Conservation (phyloP, 2,888 invertebrate genomes). For the Baronia brevicornis region DNA sequence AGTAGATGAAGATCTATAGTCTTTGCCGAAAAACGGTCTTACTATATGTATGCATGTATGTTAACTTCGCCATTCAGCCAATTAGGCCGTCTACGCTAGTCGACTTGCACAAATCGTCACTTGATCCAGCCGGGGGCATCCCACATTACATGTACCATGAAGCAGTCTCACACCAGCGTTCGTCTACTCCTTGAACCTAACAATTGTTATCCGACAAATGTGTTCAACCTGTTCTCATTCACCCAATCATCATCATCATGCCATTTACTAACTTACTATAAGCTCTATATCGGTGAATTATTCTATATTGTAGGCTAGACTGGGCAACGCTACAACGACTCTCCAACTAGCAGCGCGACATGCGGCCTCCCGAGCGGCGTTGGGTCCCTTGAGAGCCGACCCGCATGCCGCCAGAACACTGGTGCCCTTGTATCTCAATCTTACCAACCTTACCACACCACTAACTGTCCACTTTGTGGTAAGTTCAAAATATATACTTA, state of each 20-base stretch:
- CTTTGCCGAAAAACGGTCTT: too few relatives aligned
- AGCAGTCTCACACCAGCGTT: too few relatives aligned
- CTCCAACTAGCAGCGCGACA: conserved; percentile 28
- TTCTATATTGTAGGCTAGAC: conserved; percentile 34
- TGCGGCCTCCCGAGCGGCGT: conserved; percentile 32
- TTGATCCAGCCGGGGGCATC: too few relatives aligned
- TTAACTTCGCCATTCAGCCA: too few relatives aligned
- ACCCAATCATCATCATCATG: too few relatives aligned
- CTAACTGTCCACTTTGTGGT: conserved; percentile 65
- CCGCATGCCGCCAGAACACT: conserved; percentile 33
- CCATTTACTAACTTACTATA: not conserved
- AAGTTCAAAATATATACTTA: conserved; percentile 16
- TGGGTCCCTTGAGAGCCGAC: conserved; percentile 44
- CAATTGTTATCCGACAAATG: too few relatives aligned
- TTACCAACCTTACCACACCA: conserved; percentile 32
- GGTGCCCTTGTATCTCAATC: conserved; percentile 50
- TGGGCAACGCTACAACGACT: conserved; percentile 41
- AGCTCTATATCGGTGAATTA: not conserved
- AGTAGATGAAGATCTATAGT: too few relatives aligned
- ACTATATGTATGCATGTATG: too few relatives aligned
- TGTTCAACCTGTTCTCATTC: not conserved
- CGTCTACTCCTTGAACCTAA: too few relatives aligned
- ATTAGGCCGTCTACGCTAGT: too few relatives aligned
- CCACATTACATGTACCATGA: too few relatives aligned
- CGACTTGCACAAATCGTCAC: too few relatives aligned